phyloP scores from a whole-genome alignment of 2,888 invertebrate genomes.

The Muscina levida region DNA sequence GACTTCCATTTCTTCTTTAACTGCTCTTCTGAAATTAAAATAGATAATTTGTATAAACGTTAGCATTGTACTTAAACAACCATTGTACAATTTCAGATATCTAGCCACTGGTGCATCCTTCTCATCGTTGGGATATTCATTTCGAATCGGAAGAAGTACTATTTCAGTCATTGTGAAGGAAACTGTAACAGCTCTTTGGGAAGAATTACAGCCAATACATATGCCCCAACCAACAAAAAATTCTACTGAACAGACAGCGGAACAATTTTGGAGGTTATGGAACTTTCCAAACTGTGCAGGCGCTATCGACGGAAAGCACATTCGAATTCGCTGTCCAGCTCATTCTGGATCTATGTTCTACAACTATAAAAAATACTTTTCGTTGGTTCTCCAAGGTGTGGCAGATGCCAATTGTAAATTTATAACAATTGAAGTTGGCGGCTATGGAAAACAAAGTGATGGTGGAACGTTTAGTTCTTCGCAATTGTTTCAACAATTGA shows the following conservation, averaged over 20 bases:
- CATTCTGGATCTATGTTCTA: conserved; percentile 69
- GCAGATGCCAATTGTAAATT: conserved; percentile 47
- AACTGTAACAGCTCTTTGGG: not conserved
- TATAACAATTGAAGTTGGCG: conserved; percentile 33
- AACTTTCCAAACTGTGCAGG: conserved; percentile 70
- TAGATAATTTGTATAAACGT: conserved; percentile 15
- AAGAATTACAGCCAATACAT: too few species aligned
- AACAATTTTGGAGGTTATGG: conserved; percentile 52
- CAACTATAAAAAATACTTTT: conserved; percentile 71
- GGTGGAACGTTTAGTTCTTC: conserved; percentile 40
- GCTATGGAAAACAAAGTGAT: conserved; percentile 50
- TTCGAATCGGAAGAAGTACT: conserved; percentile 38
- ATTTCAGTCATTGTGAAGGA: conserved; percentile 50
- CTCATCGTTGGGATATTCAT: not conserved
- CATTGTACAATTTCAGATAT: conserved; percentile 16
- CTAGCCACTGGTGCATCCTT: too few species aligned
- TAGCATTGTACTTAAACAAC: not conserved
- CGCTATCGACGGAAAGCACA: conserved; percentile 69
- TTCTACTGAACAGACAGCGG: conserved; percentile 43
- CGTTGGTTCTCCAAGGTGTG: conserved; percentile 34
- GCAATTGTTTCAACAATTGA: conserved; percentile 27
- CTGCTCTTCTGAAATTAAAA: conserved; percentile 38
- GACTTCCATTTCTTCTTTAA: conserved; percentile 42
- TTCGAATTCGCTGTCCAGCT: conserved; percentile 69
- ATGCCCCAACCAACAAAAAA: too few species aligned